Evolutionary conservation across 2,113 vertebrate species (phyloP).

Genomic region (Nothocercus julius): DNA sequence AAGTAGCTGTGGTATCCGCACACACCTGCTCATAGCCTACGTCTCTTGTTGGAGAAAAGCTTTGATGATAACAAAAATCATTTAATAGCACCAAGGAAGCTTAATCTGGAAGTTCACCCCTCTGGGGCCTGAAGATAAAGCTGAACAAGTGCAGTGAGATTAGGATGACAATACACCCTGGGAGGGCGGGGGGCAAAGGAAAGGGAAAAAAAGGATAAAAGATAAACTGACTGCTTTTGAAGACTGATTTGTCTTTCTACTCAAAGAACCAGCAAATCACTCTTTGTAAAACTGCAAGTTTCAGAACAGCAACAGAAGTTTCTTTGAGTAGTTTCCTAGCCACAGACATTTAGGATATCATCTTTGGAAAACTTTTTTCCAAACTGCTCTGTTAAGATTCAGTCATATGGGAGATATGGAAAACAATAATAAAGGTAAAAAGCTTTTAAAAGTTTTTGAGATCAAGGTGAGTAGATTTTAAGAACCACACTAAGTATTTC

Average conservation of each 20-base stretch:
- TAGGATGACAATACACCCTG: neutral
- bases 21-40: neutral
- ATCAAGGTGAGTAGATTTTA: neutral
- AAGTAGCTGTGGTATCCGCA: neutral
- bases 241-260: neutral
- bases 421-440: neutral
- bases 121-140: neutral
- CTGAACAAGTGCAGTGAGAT: neutral
- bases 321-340: neutral
- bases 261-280: neutral
- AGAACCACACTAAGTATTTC: neutral
- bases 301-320: neutral
- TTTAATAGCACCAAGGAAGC: neutral
- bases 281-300: neutral
- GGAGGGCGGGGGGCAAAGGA: neutral
- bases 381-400: neutral
- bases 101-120: neutral
- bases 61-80: neutral
- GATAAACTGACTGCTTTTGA: neutral
- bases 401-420: neutral
- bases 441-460: neutral
- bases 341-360: neutral
- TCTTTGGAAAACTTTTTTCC: neutral
- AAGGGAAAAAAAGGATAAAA: neutral
- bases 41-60: neutral